phyloP scores from a whole-genome alignment of 2,797 vertebrate genomes.

The Sardinella longiceps region DNA sequence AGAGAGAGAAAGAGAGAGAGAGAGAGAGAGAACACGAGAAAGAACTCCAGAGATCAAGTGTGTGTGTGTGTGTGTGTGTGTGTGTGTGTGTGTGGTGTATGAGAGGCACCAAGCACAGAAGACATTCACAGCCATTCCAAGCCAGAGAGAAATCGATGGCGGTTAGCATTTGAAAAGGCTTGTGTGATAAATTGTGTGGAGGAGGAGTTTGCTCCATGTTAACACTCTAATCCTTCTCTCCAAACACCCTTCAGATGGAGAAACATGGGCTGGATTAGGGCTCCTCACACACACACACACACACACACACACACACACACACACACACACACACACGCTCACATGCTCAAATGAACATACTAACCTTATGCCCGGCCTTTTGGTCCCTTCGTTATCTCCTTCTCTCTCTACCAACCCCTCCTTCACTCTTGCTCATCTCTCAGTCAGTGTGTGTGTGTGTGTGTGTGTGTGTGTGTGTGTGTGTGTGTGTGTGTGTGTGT shows the following conservation, averaged over 20 bases:
- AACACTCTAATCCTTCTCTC: constrained; percentile 25
- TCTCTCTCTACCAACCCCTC: background rate
- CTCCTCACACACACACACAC: background rate
- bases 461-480: no score
- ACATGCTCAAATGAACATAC: background rate
- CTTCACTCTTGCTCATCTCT: background rate
- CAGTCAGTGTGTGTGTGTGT: background rate
- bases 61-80: background rate
- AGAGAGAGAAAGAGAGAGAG: no score
- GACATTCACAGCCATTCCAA: background rate
- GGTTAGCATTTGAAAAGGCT: constrained; percentile 14
- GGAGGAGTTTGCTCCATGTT: constrained; percentile 23
- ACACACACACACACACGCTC: background rate
- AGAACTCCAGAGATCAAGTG: background rate
- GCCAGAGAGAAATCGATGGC: background rate
- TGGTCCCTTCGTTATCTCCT: background rate
- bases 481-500: no score
- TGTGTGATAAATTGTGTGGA: background rate
- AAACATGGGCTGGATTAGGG: background rate
- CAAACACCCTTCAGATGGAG: background rate
- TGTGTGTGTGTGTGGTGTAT: constrained; percentile 7
- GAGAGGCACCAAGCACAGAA: background rate
- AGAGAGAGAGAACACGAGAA: no score
- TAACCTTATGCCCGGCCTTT: background rate
- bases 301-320: background rate